A percentile compares a stretch with the other conserved stretches of the same genome.
These are phyloP conservation scores for Notocelia uddmanniana DNA, from an alignment of 2,888 invertebrate genomes.

Conservation along the genomic window DNA sequence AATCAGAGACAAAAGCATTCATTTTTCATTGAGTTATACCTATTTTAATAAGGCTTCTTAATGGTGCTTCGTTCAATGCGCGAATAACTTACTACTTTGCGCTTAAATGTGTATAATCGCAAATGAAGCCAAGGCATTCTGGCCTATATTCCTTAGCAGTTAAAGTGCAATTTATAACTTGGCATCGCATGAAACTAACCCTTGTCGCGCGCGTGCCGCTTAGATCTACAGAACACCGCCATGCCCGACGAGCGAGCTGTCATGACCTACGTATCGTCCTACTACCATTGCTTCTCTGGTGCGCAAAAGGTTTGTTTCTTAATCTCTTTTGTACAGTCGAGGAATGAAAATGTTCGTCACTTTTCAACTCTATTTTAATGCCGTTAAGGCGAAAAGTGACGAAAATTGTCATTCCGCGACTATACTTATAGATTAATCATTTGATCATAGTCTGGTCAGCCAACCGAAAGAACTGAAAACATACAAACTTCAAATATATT, in stretches of 20 bases:
- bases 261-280: constrained; percentile 99
- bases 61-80: not conserved
- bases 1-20: too few relatives aligned
- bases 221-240: constrained; percentile 98
- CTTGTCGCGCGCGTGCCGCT: constrained; percentile 80
- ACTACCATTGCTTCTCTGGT: constrained; percentile 99
- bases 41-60: not conserved
- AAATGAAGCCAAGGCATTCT: not conserved
- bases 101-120: constrained; percentile 4
- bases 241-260: constrained; percentile 99
- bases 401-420: too few relatives aligned
- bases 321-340: constrained; percentile 52
- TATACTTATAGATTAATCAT: not conserved
- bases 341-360: too few relatives aligned
- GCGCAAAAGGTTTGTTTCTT: constrained; percentile 97
- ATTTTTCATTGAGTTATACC: too few relatives aligned
- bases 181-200: constrained; percentile 80
- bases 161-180: constrained; percentile 49
- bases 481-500: too few relatives aligned
- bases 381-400: too few relatives aligned
- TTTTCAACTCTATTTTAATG: too few relatives aligned
- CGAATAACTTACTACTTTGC: not conserved
- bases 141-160: constrained; percentile 20
- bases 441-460: too few relatives aligned
- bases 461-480: too few relatives aligned